A percentile compares a stretch with the other conserved stretches of the same genome.
phyloP scores from a whole-genome alignment of 2,888 invertebrate species.

The Sesamia inferens region DNA sequence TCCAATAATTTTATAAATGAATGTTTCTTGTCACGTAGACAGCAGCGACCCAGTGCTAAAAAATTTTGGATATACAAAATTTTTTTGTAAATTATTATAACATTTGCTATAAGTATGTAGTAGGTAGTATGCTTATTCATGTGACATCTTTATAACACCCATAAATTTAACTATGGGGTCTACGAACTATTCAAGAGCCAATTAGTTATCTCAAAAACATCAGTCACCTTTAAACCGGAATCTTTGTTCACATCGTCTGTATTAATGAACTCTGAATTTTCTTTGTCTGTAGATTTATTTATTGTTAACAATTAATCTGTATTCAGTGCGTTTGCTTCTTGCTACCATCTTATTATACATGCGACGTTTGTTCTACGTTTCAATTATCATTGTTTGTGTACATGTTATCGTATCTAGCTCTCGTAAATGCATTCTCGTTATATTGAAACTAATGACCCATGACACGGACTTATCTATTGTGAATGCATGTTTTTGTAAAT shows the following conservation, averaged over 20 bases:
- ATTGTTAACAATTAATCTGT: slow-evolving; percentile 84
- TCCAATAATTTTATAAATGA: slow-evolving; percentile 60
- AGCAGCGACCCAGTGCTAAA: slow-evolving; percentile 52
- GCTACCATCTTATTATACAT: slow-evolving; percentile 81
- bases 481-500: slow-evolving; percentile 41
- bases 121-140: neutral
- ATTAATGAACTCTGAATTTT: slow-evolving; percentile 74
- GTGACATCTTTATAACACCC: slow-evolving; percentile 1
- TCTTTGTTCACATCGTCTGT: slow-evolving; percentile 70
- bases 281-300: slow-evolving; percentile 80
- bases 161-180: slow-evolving; percentile 17
- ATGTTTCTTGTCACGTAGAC: slow-evolving; percentile 67
- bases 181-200: slow-evolving; percentile 38
- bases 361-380: slow-evolving; percentile 78
- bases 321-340: slow-evolving; percentile 77
- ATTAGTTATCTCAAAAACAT: slow-evolving; percentile 28
- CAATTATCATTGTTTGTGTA: slow-evolving; percentile 78
- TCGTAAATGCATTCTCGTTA: slow-evolving; percentile 74
- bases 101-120: neutral
- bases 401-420: slow-evolving; percentile 75
- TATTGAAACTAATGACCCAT: slow-evolving; percentile 73
- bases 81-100: neutral
- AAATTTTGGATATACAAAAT: slow-evolving; percentile 12
- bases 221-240: slow-evolving; percentile 53
- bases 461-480: slow-evolving; percentile 59